Percentiles rank a stretch among this genome's conserved stretches.
phyloP scores from a whole-genome alignment of 1,140 invertebrate genomes.

The Ceratitis capitata region DNA sequence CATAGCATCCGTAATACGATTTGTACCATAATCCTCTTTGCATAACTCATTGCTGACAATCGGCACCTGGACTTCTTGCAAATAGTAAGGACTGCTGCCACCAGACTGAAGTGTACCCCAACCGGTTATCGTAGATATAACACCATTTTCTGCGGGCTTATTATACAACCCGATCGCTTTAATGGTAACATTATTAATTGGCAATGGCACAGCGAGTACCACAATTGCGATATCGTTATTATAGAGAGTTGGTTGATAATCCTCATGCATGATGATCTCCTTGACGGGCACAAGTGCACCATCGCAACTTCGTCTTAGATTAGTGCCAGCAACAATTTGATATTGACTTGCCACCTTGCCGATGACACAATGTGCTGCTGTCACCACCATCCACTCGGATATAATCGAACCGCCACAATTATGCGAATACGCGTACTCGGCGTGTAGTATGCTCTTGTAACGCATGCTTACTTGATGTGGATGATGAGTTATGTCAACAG shows the following conservation, averaged over 20 bases:
- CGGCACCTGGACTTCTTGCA: constrained; percentile 54
- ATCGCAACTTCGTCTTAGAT: constrained; percentile 47
- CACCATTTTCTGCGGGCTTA: constrained; percentile 49
- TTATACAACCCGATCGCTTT: constrained; percentile 49
- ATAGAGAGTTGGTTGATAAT: constrained; percentile 50
- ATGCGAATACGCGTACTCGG: constrained; percentile 51
- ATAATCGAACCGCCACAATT: constrained; percentile 71
- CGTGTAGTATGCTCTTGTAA: constrained; percentile 48
- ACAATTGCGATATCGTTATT: constrained; percentile 62
- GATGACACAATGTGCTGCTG: constrained; percentile 62
- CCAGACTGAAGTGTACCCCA: constrained; percentile 59
- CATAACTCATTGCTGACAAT: constrained; percentile 53
- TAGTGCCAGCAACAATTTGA: constrained; percentile 54
- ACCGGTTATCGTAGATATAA: constrained; percentile 59
- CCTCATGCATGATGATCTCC: constrained; percentile 60
- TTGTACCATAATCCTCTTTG: constrained; percentile 48
- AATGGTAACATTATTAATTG: constrained; percentile 58
- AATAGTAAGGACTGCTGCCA: constrained; percentile 46
- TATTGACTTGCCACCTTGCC: constrained; percentile 51
- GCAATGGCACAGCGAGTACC: constrained; percentile 49
- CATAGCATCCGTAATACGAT: constrained; percentile 67
- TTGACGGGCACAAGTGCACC: constrained; percentile 55
- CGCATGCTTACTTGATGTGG: constrained; percentile 59
- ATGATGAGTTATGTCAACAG: constrained; percentile 45
- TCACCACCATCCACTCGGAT: constrained; percentile 41